phyloP scores from a whole-genome alignment of 1,140 invertebrate species.

The Latrodectus geometricus region DNA sequence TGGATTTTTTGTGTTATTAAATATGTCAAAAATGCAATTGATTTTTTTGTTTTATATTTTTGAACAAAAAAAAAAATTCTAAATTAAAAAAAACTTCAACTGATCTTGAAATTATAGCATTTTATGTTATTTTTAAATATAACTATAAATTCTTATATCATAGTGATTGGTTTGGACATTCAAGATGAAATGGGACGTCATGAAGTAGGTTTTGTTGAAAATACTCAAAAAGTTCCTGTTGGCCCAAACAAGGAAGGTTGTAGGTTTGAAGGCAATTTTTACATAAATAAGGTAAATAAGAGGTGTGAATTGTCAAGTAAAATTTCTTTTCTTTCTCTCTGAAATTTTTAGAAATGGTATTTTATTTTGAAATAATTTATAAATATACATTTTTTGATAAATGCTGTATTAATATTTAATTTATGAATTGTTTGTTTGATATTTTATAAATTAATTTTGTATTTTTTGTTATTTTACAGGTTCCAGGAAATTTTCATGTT shows the following conservation, averaged over 20 bases:
- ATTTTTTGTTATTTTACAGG: slow-evolving; percentile 65
- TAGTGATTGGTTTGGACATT: slow-evolving; percentile 76
- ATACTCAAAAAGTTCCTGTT: slow-evolving; percentile 72
- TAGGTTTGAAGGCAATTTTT: slow-evolving; percentile 73
- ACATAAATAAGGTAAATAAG: slow-evolving; percentile 73
- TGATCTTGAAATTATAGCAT: too few species aligned
- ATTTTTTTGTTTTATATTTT: too few species aligned
- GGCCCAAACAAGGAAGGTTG: slow-evolving; percentile 71
- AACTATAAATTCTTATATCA: slow-evolving; percentile 22
- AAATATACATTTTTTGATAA: too few species aligned
- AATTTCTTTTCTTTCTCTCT: background rate
- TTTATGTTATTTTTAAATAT: background rate
- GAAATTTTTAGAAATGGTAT: too few species aligned
- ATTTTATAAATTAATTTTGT: background rate
- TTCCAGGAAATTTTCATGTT: slow-evolving; percentile 77
- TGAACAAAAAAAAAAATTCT: too few species aligned
- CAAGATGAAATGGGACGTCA: slow-evolving; percentile 77
- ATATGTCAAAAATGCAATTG: too few species aligned
- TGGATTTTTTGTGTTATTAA: too few species aligned
- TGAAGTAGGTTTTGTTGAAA: slow-evolving; percentile 76
- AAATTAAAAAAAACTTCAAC: too few species aligned
- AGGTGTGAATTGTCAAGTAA: background rate
- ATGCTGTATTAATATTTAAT: too few species aligned
- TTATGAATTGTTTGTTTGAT: background rate
- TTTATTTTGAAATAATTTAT: too few species aligned